phyloP scores from a whole-genome alignment of 92 coral and sea anemone genomes.

The Epizoanthus scotinus region DNA sequence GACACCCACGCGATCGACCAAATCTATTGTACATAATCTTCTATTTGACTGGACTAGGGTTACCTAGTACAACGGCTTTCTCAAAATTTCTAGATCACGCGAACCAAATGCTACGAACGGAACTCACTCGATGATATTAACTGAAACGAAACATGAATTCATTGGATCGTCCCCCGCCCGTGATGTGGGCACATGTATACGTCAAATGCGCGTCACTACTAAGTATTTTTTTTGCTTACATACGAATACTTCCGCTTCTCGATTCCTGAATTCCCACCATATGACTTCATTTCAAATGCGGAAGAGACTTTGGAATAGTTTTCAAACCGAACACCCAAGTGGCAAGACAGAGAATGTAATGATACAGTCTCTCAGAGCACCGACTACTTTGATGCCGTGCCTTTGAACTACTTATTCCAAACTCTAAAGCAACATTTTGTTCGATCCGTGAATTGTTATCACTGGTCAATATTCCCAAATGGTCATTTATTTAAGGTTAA shows the following conservation, averaged over 20 bases:
- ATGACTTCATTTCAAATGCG: slow-evolving; percentile 29
- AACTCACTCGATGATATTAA: not conserved
- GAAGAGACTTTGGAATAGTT: not conserved
- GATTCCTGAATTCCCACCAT: not conserved
- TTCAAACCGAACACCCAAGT: not conserved
- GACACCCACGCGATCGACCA: slow-evolving; percentile 39
- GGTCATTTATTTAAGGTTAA: slow-evolving; percentile 5
- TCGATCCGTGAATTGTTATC: slow-evolving; percentile 5
- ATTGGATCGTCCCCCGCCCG: slow-evolving; percentile 26
- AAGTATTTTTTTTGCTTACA: slow-evolving; percentile 11
- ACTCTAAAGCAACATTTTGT: not conserved
- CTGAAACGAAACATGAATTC: slow-evolving; percentile 1
- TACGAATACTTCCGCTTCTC: slow-evolving; percentile 28
- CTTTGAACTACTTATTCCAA: not conserved
- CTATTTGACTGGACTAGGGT: not conserved
- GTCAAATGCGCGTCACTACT: slow-evolving; percentile 18
- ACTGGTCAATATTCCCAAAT: slow-evolving; percentile 1
- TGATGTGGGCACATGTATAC: not conserved
- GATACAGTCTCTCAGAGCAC: not conserved
- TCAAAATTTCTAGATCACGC: slow-evolving; percentile 27
- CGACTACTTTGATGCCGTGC: not conserved
- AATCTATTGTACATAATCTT: slow-evolving; percentile 32
- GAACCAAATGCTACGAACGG: not conserved
- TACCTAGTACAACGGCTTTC: not conserved
- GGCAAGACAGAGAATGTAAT: not conserved